A percentile compares a stretch with the other conserved stretches of the same genome.
phyloP scores from a whole-genome alignment of 2,888 invertebrate genomes.

The Macrophya alboannulata region DNA sequence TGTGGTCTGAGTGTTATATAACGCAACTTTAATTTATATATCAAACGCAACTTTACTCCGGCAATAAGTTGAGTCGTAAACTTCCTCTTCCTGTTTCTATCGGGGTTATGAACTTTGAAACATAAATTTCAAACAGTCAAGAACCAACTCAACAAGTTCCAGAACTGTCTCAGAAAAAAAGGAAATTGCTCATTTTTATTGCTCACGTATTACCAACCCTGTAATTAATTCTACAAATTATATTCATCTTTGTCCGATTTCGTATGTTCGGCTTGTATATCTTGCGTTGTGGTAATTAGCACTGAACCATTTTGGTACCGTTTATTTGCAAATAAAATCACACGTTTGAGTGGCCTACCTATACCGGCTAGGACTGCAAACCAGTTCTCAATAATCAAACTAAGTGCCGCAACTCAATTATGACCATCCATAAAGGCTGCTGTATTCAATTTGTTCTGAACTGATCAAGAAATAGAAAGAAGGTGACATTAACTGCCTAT shows the following conservation, averaged over 20 bases:
- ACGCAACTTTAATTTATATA: constrained; percentile 3
- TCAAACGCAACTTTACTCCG: constrained; percentile 4
- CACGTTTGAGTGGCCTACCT: neutral
- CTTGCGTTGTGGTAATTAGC: neutral
- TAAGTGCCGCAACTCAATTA: neutral
- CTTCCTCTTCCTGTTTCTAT: constrained; percentile 25
- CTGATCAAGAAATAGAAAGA: neutral
- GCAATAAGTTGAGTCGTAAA: constrained; percentile 8
- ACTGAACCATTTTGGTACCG: neutral
- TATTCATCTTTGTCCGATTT: neutral
- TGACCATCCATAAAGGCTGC: neutral
- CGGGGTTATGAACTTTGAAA: neutral
- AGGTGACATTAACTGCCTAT: too few species aligned
- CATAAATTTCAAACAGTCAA: constrained; percentile 39
- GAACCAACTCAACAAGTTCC: constrained; percentile 38
- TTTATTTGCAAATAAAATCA: neutral
- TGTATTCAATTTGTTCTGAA: neutral
- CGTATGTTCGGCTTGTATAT: neutral
- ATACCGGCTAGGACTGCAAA: neutral
- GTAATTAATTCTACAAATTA: neutral
- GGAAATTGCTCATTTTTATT: neutral
- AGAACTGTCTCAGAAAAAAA: neutral
- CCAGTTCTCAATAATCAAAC: neutral
- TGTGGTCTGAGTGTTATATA: neutral
- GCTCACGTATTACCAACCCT: neutral